Evolutionary conservation across 2,113 vertebrate genomes (phyloP), one percentile per base, ranked within the genome.

Genomic region (Nipponia nippon): DNA sequence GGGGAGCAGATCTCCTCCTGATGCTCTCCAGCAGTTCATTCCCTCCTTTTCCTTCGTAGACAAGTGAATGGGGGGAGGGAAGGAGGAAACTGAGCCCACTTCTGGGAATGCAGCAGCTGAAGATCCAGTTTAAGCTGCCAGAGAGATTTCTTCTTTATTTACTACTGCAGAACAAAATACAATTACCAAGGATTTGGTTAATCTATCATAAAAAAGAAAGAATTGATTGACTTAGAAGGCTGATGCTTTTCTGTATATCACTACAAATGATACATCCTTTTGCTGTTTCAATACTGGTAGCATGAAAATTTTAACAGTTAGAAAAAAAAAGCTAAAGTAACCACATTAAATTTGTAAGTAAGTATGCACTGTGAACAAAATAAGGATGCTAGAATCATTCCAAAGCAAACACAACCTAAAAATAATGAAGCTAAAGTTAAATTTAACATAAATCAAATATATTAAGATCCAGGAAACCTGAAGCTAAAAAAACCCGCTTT

Each of bases 331-430:
- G 22, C 83, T 69, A 8, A 88, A 83, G 34, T 38, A 70, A 70
- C 50, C 25, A 50, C 47, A 50, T 71, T 36, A 38, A 58, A 53
- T 93, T 80, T 70, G 16, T 85, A 72, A 42, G 40, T 42, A 42
- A 83, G 23, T 34, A 83, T 50, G 79, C 67, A 70, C 67, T 19
- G 12, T 38, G 80, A 94, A 81, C 16, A 81, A 83, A n/a, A 80
- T 58, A 90, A 93, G 58, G 73, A 87, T 82, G 34, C 53, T 61
- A 79, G 44, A 90, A 56, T 40, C 1, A 0, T 78, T 96, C 88
- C 96, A 97, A 96, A 92, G 58, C 72, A 95, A 97, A 90, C 66
- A 87, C 55, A 83, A 27, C 20, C 90, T 94, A 94, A 93, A 95
- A 96, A 96, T 93, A 93, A 80, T 34, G 42, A 83, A 42, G 79